A percentile compares a stretch with the other conserved stretches of the same genome.
phyloP scores from a whole-genome alignment of 2,888 invertebrate species.

The Mythimna lalbum region DNA sequence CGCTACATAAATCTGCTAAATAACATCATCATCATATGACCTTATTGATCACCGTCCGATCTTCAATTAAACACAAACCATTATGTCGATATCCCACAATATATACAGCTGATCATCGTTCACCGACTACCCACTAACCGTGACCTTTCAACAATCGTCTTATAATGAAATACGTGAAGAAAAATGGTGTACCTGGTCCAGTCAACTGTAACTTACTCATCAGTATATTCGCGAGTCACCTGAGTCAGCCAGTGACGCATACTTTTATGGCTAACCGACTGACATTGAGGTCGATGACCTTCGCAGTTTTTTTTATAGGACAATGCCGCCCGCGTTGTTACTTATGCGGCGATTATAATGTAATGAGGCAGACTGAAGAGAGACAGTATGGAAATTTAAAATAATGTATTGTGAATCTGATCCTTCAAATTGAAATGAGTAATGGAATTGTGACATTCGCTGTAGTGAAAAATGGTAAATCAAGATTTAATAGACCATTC shows the following conservation, averaged over 20 bases:
- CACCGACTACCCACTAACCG: conserved; percentile 5
- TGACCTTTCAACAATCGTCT: conserved; percentile 12
- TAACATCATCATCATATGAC: background rate
- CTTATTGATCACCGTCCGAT: background rate
- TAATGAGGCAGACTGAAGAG: conserved; percentile 41
- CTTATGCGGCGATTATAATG: conserved; percentile 39
- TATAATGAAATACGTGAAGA: conserved; percentile 24
- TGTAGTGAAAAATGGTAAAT: background rate
- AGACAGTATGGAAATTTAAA: conserved; percentile 25
- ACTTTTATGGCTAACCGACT: conserved; percentile 53
- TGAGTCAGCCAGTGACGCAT: conserved; percentile 69
- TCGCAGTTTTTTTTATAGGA: conserved; percentile 54
- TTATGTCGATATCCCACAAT: background rate
- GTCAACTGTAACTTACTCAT: conserved; percentile 48
- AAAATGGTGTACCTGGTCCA: conserved; percentile 33
- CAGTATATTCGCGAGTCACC: conserved; percentile 57
- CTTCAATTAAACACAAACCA: background rate
- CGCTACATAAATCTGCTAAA: too few species aligned
- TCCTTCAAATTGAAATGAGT: background rate
- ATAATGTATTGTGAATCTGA: conserved; percentile 5
- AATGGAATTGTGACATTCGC: background rate
- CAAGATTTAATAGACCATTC: background rate
- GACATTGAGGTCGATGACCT: conserved; percentile 66
- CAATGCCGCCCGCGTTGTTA: conserved; percentile 51
- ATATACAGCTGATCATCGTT: conserved; percentile 15